Evolutionary conservation across 1,140 invertebrate species (phyloP).

Genomic region (Globodera ellingtonae): DNA sequence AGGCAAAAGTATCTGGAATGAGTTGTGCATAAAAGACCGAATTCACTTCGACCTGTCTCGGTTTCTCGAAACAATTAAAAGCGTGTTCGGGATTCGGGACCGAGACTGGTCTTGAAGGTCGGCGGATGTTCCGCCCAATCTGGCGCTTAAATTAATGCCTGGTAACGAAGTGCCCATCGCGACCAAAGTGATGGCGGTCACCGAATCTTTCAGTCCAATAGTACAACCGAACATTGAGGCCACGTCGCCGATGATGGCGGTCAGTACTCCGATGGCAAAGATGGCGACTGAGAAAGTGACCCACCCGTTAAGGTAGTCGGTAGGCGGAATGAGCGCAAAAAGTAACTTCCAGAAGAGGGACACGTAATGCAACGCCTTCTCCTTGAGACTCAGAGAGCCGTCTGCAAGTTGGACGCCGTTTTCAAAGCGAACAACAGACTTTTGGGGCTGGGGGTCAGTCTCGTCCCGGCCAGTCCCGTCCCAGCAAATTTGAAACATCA

Average conservation of each 20-base stretch:
- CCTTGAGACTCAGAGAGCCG: constrained; percentile 44
- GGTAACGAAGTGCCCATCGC: constrained; percentile 61
- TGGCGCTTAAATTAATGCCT: constrained; percentile 63
- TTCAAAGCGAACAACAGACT: background rate
- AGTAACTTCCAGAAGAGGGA: constrained; percentile 96
- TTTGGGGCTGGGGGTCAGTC: background rate
- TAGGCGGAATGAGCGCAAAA: constrained; percentile 96
- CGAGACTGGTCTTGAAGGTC: too few species aligned
- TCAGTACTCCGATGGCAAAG: constrained; percentile 87
- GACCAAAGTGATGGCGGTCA: constrained; percentile 88
- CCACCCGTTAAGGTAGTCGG: constrained; percentile 74
- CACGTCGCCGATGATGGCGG: constrained; percentile 91
- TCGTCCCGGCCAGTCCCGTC: too few species aligned
- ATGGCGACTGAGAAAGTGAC: constrained; percentile 90
- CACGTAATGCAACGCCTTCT: constrained; percentile 89
- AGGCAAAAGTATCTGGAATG: constrained; percentile 83
- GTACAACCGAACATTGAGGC: constrained; percentile 95
- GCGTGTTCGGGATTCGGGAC: too few species aligned
- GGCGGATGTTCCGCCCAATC: too few species aligned
- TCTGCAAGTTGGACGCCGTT: constrained; percentile 7
- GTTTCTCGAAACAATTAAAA: too few species aligned
- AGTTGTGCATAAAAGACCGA: background rate
- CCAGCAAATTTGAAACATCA: too few species aligned
- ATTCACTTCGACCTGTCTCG: too few species aligned
- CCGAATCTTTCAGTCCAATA: constrained; percentile 82